Conservation (phyloP, 2,113 vertebrate species). For the Callospermophilus lateralis region DNA sequence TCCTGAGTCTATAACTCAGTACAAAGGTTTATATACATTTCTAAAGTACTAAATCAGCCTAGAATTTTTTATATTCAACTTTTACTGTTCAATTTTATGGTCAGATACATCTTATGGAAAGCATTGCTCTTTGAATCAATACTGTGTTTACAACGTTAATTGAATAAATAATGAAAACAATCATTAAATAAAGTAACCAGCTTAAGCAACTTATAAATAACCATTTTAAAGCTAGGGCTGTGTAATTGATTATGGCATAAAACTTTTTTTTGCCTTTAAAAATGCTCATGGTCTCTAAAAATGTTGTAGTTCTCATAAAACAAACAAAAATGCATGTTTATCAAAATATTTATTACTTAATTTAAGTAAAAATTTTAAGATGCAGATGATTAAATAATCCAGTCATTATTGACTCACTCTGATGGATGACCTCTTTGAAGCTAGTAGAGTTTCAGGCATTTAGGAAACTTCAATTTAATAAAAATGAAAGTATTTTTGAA, state of each 20-base stretch:
- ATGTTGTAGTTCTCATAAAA: slow-evolving; percentile 50
- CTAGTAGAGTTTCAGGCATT: not conserved
- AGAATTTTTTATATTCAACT: slow-evolving; percentile 47
- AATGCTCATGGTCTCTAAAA: slow-evolving; percentile 40
- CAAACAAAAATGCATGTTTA: slow-evolving; percentile 44
- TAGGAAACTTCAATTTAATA: slow-evolving; percentile 33
- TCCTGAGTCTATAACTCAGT: not conserved
- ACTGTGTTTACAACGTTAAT: slow-evolving; percentile 70
- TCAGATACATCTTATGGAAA: slow-evolving; percentile 69
- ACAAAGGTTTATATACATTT: not conserved
- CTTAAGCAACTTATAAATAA: slow-evolving; percentile 73
- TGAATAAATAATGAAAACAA: slow-evolving; percentile 81
- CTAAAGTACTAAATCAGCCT: not conserved
- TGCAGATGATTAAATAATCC: not conserved
- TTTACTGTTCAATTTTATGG: slow-evolving; percentile 58
- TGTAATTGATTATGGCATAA: slow-evolving; percentile 71
- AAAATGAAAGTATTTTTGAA: slow-evolving; percentile 16
- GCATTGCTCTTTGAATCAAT: slow-evolving; percentile 65
- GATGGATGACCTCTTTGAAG: not conserved
- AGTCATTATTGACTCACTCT: not conserved
- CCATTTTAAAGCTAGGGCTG: slow-evolving; percentile 59
- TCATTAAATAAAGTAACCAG: slow-evolving; percentile 71
- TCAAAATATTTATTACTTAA: slow-evolving; percentile 65
- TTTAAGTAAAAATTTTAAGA: slow-evolving; percentile 41
- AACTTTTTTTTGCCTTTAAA: slow-evolving; percentile 56